These are phyloP conservation scores for Octodonta nipae DNA, from an alignment of 2,888 invertebrate genomes.

Conservation along the genomic window DNA sequence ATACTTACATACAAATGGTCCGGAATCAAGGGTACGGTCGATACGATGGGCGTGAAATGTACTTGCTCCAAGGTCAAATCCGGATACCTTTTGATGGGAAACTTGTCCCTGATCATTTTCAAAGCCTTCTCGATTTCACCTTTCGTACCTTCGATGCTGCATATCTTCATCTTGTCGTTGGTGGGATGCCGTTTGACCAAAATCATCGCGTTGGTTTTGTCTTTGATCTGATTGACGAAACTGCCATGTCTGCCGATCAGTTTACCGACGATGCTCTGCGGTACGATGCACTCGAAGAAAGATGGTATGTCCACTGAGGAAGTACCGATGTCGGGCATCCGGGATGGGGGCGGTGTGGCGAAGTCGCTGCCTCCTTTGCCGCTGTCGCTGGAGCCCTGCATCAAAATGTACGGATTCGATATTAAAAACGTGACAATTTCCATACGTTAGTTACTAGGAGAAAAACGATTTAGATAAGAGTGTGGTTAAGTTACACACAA, in stretches of 20 bases:
- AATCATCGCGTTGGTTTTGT: slow-evolving; percentile 65
- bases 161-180: slow-evolving; percentile 62
- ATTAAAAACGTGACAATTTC: no score
- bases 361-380: slow-evolving; percentile 67
- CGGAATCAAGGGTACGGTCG: slow-evolving; percentile 28
- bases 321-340: slow-evolving; percentile 34
- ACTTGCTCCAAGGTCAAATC: slow-evolving; percentile 58
- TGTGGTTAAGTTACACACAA: no score
- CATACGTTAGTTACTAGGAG: no score
- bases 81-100: slow-evolving; percentile 70
- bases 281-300: slow-evolving; percentile 61
- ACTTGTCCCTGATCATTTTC: slow-evolving; percentile 69
- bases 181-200: slow-evolving; percentile 64
- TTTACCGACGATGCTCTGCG: slow-evolving; percentile 65
- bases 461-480: no score
- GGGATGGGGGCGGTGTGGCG: slow-evolving; percentile 53
- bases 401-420: no score
- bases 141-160: slow-evolving; percentile 45
- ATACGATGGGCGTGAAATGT: slow-evolving; percentile 28
- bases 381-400: slow-evolving; percentile 66
- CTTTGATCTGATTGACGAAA: slow-evolving; percentile 68
- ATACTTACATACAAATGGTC: slow-evolving; percentile 32
- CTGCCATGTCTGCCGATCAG: slow-evolving; percentile 75
- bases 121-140: slow-evolving; percentile 70
- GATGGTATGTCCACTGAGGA: slow-evolving; percentile 33